Evolutionary conservation across 2,797 vertebrate species (phyloP).

Genomic region (Melanogrammus aeglefinus): DNA sequence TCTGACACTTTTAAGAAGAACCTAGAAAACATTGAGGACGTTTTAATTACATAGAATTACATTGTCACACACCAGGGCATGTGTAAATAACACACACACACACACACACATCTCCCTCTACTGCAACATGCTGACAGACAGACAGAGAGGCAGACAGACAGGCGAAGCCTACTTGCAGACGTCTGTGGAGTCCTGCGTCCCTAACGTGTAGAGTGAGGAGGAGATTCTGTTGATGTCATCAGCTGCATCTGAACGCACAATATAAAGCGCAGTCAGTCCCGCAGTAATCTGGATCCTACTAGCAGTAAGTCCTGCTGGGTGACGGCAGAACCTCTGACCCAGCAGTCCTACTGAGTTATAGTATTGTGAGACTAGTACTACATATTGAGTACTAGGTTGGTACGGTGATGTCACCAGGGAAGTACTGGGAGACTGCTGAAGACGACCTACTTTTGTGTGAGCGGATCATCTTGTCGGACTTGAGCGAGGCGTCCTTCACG

Average conservation of each 20-base stretch:
- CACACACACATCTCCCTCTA: no score
- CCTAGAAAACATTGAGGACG: conserved; percentile 62
- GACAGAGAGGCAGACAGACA: background rate
- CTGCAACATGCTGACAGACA: no score
- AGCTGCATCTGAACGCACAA: conserved; percentile 79
- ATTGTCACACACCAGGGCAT: background rate
- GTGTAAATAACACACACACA: no score
- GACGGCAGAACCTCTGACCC: no score
- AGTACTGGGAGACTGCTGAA: background rate
- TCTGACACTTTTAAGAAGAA: conserved; percentile 98
- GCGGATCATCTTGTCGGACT: conserved; percentile 96
- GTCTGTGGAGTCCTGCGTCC: conserved; percentile 95
- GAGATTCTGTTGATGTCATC: conserved; percentile 99
- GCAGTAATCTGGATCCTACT: background rate
- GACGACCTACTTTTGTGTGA: conserved; percentile 92
- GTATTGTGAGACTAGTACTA: no score
- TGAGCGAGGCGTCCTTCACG: conserved; percentile 93
- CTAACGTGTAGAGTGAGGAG: conserved; percentile 90
- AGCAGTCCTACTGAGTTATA: no score
- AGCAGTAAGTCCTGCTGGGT: no score
- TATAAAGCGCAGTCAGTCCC: background rate
- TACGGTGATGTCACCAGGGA: background rate
- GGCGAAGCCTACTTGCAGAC: conserved; percentile 84
- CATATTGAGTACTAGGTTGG: background rate
- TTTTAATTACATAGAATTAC: background rate